Conservation (phyloP, 2,113 vertebrate species). For the Taurulus bubalis region DNA sequence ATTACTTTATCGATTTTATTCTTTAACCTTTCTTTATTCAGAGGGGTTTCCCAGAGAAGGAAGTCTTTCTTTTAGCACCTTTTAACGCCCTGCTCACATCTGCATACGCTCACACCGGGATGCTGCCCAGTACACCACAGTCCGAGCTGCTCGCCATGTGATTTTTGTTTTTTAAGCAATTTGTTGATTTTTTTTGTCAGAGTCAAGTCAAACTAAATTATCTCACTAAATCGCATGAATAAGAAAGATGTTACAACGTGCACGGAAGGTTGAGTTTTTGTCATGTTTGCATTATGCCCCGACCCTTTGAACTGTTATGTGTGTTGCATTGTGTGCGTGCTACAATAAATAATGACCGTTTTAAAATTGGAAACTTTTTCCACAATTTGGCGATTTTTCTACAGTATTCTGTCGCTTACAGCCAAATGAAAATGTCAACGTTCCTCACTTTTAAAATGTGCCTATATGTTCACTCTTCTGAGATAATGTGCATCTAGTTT, state of each 20-base stretch:
- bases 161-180: too few relatives aligned
- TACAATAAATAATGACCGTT: too few relatives aligned
- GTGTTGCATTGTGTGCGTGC: not conserved
- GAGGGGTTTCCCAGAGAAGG: not conserved
- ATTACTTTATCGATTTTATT: not conserved
- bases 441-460: not conserved
- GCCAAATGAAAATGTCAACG: not conserved
- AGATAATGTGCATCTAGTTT: not conserved
- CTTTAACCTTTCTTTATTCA: not conserved
- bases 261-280: not conserved
- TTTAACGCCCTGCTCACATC: not conserved
- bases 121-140: constrained; percentile 45
- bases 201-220: too few relatives aligned
- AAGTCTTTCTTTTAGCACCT: not conserved
- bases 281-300: not conserved
- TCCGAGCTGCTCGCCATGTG: constrained; percentile 1
- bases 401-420: too few relatives aligned
- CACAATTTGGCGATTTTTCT: too few relatives aligned
- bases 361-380: not conserved
- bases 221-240: not conserved
- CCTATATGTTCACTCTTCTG: not conserved
- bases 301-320: not conserved
- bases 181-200: too few relatives aligned
- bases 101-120: constrained; percentile 19
- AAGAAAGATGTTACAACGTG: not conserved